Evolutionary conservation across 1,140 invertebrate genomes (phyloP), one percentile per base, ranked within the genome.

Genomic region (Orius laevigatus): DNA sequence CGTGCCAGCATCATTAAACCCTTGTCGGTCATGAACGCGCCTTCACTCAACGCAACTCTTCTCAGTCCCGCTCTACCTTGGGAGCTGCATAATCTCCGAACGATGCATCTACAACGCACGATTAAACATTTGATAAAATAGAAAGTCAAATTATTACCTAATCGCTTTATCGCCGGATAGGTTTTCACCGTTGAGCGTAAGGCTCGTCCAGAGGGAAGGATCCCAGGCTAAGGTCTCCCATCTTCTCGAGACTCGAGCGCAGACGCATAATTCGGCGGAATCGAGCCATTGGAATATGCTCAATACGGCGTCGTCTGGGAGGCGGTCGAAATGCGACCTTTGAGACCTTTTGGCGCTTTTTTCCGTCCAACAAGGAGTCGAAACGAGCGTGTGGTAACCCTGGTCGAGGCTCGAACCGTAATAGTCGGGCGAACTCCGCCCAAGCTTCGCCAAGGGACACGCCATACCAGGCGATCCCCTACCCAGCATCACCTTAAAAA

Each of bases 141-240:
- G 36, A 38, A 16, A n/a, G 36, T 38, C 10, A 3, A 6, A 6
- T 33, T 11, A 20, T 34, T 39, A 53, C 51, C 46, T 70, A 57
- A 86, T 61, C 47, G 80, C 74, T 58, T 73, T 70, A 64, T 84
- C 80, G 0, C 76, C 78, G 52, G 74, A 74, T 1, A 81, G 62
- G 33, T 66, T 64, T 52, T 76, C 75, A 32, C 78, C 77, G 33
- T 72, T 67, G 25, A 84, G 62, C 3, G 67, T 70, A 35, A 85
- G 77, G 15, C 67, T 70, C 47, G 75, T 71, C 85, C 84, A 90
- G 1, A 90, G 65, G 1, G 70, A 64, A 3, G 81, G 81, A 10
- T 80, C 76, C 85, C 85, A 89, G 11, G 79, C 82, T 15, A 91
- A 71, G 38, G 77, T 69, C 61, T 86, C 83, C 69, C 89, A 89